Evolutionary conservation across 2,888 invertebrate species (phyloP), one percentile per base, ranked within the genome.

Genomic region (Zygothrica quintamaculata): DNA sequence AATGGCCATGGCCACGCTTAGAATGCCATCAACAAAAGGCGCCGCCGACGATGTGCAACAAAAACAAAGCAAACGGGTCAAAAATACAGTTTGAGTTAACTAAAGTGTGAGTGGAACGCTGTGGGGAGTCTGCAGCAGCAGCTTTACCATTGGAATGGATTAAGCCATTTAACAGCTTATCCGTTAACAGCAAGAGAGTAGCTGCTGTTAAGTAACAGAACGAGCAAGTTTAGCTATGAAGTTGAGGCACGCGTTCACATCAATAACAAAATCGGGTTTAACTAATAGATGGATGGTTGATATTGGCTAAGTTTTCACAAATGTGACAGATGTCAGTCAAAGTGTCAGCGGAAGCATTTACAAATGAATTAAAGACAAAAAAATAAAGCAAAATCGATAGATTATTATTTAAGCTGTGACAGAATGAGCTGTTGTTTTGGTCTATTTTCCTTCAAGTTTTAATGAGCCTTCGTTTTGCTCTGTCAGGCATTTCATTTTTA

Each of bases 291-390:
- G 40, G 18, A 29, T 60, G 9, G 29, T 36, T 46, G 42, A 43
- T 36, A 66, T 31, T 53, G 66, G 34, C 59, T 26, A 51, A 48
- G 37, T 69, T 75, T 72, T 69, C 64, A 65, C 73, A 61, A 82
- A 85, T 75, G 73, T 78, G 84, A 81, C 85, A 69, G 64, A 65
- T 58, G 69, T 78, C 79, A 72, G 61, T 85, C 78, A 75, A 64
- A 48, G 77, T 68, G 69, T 78, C 68, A 65, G 57, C 73, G 75
- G 62, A 61, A 81, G 55, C 76, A 40, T 62, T 85, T 75, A 69
- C 82, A 52, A 69, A n/a, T n/a, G n/a, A n/a, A n/a, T n/a, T n/a
- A n/a, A n/a, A n/a, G n/a, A n/a, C n/a, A n/a, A n/a, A n/a, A n/a
- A n/a, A n/a, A n/a, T n/a, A n/a, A n/a, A n/a, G n/a, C n/a, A 75